Evolutionary conservation across 2,888 invertebrate species (phyloP).

Genomic region (Carabus problematicus): DNA sequence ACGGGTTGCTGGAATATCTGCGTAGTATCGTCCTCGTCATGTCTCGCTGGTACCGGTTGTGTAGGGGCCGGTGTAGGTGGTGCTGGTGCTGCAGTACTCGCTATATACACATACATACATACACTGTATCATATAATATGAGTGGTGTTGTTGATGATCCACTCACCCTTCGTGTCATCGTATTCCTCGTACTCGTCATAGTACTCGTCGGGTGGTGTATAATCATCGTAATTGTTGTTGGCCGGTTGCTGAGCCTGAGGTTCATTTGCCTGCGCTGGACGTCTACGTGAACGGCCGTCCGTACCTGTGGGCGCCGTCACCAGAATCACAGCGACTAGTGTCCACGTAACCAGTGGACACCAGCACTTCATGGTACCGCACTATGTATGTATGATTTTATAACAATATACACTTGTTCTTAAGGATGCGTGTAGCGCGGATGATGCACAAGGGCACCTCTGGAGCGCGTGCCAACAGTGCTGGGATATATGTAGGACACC

Average conservation of each 20-base stretch:
- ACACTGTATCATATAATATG: neutral
- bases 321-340: conserved; percentile 18
- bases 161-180: conserved; percentile 51
- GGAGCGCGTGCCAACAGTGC: neutral
- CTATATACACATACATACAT: conserved; percentile 8
- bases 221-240: conserved; percentile 51
- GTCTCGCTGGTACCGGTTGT: neutral
- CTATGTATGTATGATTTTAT: neutral
- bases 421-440: neutral
- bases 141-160: too few relatives aligned
- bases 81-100: conserved; percentile 19
- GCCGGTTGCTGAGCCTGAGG: conserved; percentile 53
- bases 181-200: conserved; percentile 53
- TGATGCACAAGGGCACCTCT: conserved; percentile 15
- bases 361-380: neutral
- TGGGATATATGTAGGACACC: neutral
- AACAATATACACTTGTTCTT: neutral
- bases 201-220: conserved; percentile 49
- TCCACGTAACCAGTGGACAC: neutral
- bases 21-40: conserved; percentile 43
- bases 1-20: conserved; percentile 54
- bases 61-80: conserved; percentile 6
- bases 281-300: conserved; percentile 40
- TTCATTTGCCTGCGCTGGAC: conserved; percentile 27
- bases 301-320: conserved; percentile 32